A percentile compares a stretch with the other conserved stretches of the same genome.
These are phyloP conservation scores for Sminthurides aquaticus DNA, from an alignment of 2,888 invertebrate species.

Conservation along the genomic window DNA sequence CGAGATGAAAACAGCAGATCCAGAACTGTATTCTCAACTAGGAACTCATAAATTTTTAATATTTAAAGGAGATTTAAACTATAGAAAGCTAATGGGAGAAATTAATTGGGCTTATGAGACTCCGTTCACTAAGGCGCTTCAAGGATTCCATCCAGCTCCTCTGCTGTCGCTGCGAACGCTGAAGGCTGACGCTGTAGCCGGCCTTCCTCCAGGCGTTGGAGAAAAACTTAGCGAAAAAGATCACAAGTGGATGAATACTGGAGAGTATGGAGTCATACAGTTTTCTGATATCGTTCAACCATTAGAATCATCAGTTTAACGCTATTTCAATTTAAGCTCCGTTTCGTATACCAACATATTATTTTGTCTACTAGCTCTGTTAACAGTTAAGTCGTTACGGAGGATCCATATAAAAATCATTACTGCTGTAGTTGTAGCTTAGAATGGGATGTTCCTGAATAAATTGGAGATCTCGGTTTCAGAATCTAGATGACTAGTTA, in stretches of 20 bases:
- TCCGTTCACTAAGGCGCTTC: constrained; percentile 58
- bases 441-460: no score
- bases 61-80: constrained; percentile 93
- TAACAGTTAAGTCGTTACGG: not conserved
- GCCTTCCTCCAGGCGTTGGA: constrained; percentile 57
- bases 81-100: constrained; percentile 85
- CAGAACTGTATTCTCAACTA: constrained; percentile 63
- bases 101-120: constrained; percentile 67
- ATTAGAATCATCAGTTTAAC: not conserved
- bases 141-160: constrained; percentile 75
- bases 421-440: no score
- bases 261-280: constrained; percentile 74
- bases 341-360: not conserved
- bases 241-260: constrained; percentile 73
- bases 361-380: not conserved
- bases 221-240: constrained; percentile 53
- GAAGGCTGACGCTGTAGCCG: constrained; percentile 82
- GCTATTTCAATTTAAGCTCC: no score
- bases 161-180: constrained; percentile 74
- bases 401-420: not conserved
- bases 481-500: no score
- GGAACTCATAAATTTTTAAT: constrained; percentile 61
- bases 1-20: constrained; percentile 64
- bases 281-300: constrained; percentile 45
- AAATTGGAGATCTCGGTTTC: no score